Evolutionary conservation across 2,888 invertebrate species (phyloP), one percentile per base, ranked within the genome.

Genomic region (Trissoscelio sp.): DNA sequence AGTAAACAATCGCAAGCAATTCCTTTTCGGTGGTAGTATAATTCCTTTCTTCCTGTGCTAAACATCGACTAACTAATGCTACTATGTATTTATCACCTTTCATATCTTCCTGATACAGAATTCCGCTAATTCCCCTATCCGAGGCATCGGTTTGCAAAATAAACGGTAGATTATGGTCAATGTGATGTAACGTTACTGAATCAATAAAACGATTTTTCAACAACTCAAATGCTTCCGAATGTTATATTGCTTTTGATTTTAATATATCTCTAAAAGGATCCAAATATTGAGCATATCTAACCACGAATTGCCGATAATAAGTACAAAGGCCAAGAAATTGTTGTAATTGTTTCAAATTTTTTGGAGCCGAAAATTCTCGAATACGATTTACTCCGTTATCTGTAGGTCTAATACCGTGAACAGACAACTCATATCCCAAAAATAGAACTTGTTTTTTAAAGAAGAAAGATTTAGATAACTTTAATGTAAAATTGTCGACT

Each of bases 381-480:
- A 88, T 86, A 0, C 84, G 82, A 6, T 83, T 44, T 2, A 84
- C 31, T 3, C 24, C 24, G 3, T 67, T 66, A 0, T 58, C 39
- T n/a, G 74, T 39, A 12, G 69, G 51, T 14, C 37, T 9, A 31
- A 83, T 37, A 11, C 82, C 82, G 0, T 34, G 44, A 42, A n/a
- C 20, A 3, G 83, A 79, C 9, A 81, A 6, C 28, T 48, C 67
- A 14, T 66, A 73, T 16, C 81, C 77, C 7, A 78, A 42, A 42
- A 81, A 78, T 3, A 14, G 28, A 0, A 77, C 48, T 0, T 14
- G 7, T 28, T 72, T 57, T 53, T 48, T 31, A 28, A 77, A 70
- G 79, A 87, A 87, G 20, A 14, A 53, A 4, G 83, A 83, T 82
- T 87, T 87, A 3, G 70, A 78, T n/a, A 86, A 57, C 62, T 84